Conservation (phyloP, 2,888 invertebrate species). For the Harpagoxenus sublaevis region DNA sequence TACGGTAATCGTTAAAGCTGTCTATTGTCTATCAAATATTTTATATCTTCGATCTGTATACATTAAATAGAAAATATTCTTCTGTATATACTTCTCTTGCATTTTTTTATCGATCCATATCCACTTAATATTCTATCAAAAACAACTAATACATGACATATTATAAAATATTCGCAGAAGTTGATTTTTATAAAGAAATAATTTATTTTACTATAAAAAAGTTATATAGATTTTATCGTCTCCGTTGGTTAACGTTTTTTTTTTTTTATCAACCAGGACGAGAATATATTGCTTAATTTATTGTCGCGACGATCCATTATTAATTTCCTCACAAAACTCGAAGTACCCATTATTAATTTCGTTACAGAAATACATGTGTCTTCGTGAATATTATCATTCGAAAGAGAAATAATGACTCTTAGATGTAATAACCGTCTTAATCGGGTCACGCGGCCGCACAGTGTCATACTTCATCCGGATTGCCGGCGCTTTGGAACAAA, state of each 20-base stretch:
- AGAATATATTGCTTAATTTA: background rate
- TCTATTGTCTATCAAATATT: conserved; percentile 82
- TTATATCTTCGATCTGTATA: conserved; percentile 83
- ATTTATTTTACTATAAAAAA: background rate
- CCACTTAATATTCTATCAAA: background rate
- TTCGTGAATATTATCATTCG: conserved; percentile 5
- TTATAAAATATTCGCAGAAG: background rate
- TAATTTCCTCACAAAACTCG: background rate
- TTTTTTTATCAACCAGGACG: background rate
- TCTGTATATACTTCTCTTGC: conserved; percentile 72
- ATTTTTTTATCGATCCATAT: background rate
- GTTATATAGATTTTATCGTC: background rate
- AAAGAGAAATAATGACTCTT: conserved; percentile 36
- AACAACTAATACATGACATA: background rate
- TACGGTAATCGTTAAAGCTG: conserved; percentile 80
- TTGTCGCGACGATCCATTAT: background rate
- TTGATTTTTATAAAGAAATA: background rate
- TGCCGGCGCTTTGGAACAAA: conserved; percentile 54
- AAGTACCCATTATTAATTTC: background rate
- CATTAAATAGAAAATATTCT: conserved; percentile 84
- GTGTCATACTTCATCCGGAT: conserved; percentile 49
- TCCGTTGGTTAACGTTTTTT: background rate
- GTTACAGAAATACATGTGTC: background rate
- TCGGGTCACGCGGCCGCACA: conserved; percentile 30
- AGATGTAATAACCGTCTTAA: conserved; percentile 45